These are phyloP conservation scores for Drosophila aldrichi DNA, from an alignment of 2,888 invertebrate species.

Conservation along the genomic window DNA sequence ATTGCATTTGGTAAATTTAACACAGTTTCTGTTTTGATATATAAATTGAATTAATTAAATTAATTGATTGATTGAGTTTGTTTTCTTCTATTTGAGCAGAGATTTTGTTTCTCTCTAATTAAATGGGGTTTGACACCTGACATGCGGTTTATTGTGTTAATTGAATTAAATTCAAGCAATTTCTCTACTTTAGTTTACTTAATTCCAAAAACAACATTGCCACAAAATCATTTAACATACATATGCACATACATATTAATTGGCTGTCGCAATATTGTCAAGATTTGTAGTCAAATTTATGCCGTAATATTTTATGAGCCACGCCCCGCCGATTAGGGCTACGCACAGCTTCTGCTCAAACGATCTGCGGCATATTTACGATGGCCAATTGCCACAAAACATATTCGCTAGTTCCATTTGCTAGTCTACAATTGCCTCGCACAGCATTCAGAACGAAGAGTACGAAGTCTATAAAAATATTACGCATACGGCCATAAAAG, in stretches of 20 bases:
- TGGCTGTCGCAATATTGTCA: constrained; percentile 49
- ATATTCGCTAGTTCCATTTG: constrained; percentile 27
- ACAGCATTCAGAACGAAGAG: constrained; percentile 27
- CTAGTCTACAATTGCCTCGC: constrained; percentile 58
- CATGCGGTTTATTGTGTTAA: neutral
- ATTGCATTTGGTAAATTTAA: neutral
- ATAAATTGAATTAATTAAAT: neutral
- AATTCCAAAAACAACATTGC: constrained; percentile 37
- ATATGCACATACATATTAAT: constrained; percentile 47
- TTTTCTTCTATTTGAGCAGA: neutral
- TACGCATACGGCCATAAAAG: constrained; percentile 55
- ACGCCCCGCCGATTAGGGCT: constrained; percentile 33
- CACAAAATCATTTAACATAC: constrained; percentile 12
- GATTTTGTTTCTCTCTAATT: neutral
- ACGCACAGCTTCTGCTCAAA: constrained; percentile 20
- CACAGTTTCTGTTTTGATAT: neutral
- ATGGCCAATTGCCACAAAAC: constrained; percentile 43
- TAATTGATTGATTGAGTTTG: neutral
- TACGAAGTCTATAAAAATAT: constrained; percentile 65
- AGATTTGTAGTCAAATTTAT: constrained; percentile 39
- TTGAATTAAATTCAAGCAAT: neutral
- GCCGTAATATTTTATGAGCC: constrained; percentile 51
- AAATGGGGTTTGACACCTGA: neutral
- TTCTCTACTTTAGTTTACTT: neutral
- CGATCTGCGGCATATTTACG: constrained; percentile 57